Evolutionary conservation across 2,113 vertebrate species (phyloP).

Genomic region (Aspiorhynchus laticeps): DNA sequence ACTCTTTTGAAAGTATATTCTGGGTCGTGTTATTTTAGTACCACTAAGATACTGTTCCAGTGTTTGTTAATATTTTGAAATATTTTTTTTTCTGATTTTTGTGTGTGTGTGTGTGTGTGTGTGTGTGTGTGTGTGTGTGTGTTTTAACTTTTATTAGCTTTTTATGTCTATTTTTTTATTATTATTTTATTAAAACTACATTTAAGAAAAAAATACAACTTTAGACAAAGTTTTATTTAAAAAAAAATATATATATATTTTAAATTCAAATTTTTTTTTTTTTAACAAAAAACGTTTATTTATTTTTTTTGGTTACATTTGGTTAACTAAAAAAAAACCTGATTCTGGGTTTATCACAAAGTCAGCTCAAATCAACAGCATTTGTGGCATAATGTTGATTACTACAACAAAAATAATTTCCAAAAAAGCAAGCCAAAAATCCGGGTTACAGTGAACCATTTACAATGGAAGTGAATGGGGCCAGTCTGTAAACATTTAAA

Average conservation of each 20-base stretch:
- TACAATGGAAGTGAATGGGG: constrained; percentile 8
- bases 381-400: background rate
- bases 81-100: background rate
- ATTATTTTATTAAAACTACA: too few relatives aligned
- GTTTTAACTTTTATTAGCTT: too few relatives aligned
- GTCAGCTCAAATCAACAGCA: background rate
- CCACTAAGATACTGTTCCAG: background rate
- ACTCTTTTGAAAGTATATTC: background rate
- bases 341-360: background rate
- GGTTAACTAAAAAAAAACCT: too few relatives aligned
- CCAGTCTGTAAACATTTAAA: background rate
- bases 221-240: too few relatives aligned
- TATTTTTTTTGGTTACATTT: too few relatives aligned
- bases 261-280: too few relatives aligned
- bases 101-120: too few relatives aligned
- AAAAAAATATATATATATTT: too few relatives aligned
- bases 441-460: background rate
- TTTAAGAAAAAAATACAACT: too few relatives aligned
- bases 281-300: too few relatives aligned
- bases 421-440: background rate
- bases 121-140: too few relatives aligned
- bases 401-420: background rate
- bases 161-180: too few relatives aligned
- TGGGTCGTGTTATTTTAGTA: background rate
- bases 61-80: background rate